Evolutionary conservation across 2,888 invertebrate genomes (phyloP), one percentile per base, ranked within the genome.

Genomic region (Phaedon cochleariae): DNA sequence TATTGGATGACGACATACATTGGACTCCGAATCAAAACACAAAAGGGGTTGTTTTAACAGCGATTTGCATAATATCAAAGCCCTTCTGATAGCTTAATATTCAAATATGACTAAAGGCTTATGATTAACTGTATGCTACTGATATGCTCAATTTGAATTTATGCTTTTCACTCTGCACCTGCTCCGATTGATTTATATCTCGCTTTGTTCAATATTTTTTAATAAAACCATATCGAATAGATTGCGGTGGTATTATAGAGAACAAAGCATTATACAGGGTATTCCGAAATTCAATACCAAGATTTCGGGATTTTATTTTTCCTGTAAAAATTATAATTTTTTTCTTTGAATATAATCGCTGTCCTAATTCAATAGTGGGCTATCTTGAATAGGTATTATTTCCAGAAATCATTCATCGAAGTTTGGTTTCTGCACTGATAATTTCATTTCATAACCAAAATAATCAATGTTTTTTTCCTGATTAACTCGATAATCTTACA

Each of bases 101-200:
- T 73, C 68, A 69, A 72, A 74, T 74, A 69, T 68, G 74, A 70
- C 72, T 74, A 70, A 71, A 61, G 72, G 71, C 66, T 74, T 74
- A 71, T 60, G 68, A 71, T 71, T 71, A 71, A 71, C 67, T 64
- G 69, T 58, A 51, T 52, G 66, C 55, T 64, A 63, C 68, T 62
- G 72, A 71, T 73, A 72, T 65, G 74, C 75, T 68, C 65, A 55
- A 73, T 74, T 72, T 70, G 69, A 71, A 75, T 74, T 71, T 69
- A 53, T 68, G 64, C 67, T 65, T 67, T 64, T 60, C 66, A 67
- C 45, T 64, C 65, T 71, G 70, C 76, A 76, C 76, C 74, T 76
- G 76, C 74, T 69, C 61, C 59, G 61, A 67, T 68, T 70, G 70
- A 70, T 70, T 70, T 68, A 70, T 70, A 70, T 70, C 68, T 58